Conservation (phyloP, 2,113 vertebrate genomes). For the Chaenocephalus aceratus region DNA sequence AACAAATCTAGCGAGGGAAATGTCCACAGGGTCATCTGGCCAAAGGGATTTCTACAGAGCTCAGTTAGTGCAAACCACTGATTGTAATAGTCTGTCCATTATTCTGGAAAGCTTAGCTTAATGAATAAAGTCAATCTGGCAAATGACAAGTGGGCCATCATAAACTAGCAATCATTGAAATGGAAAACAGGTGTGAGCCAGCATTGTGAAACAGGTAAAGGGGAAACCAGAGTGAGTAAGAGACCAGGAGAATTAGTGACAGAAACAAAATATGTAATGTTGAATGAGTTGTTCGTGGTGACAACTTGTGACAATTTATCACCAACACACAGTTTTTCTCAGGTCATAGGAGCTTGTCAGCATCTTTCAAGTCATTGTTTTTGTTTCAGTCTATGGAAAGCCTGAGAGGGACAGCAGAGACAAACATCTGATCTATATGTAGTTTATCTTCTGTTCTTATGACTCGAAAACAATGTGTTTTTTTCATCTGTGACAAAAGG, state of each 20-base stretch:
- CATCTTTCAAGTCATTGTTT: neutral
- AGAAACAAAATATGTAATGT: neutral
- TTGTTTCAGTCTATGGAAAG: neutral
- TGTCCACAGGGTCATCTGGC: no score
- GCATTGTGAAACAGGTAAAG: neutral
- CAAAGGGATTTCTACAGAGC: conserved; percentile 3
- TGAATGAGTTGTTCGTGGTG: no score
- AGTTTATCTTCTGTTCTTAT: no score
- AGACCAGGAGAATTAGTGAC: neutral
- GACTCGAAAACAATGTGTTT: no score
- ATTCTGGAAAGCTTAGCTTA: neutral
- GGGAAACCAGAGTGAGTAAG: neutral
- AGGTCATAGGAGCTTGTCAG: neutral
- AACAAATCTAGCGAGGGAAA: neutral
- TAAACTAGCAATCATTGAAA: neutral
- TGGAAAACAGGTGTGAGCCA: neutral
- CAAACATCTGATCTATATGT: no score
- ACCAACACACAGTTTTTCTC: neutral
- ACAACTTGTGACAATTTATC: no score
- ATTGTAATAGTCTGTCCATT: conserved; percentile 4
- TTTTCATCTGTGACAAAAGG: no score
- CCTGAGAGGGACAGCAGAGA: neutral
- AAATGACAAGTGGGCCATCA: neutral
- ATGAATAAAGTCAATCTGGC: neutral
- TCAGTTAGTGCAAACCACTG: conserved; percentile 14